These are phyloP conservation scores for Gallinago media DNA, from an alignment of 2,113 vertebrate genomes.

Conservation along the genomic window DNA sequence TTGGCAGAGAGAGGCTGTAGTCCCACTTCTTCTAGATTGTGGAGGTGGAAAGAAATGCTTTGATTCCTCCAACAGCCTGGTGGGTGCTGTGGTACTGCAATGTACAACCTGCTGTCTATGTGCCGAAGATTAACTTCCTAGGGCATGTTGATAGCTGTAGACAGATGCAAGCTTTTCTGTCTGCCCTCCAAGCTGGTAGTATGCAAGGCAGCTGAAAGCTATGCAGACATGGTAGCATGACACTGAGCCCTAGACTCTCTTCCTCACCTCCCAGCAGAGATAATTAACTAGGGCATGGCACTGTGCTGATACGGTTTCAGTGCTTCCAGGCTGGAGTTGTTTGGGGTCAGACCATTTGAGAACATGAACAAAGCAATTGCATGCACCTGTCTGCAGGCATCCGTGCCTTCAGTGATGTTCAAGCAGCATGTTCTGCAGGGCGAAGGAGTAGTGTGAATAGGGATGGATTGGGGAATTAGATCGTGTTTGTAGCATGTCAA, in stretches of 20 bases:
- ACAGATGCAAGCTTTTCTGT: conserved; percentile 28
- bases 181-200: neutral
- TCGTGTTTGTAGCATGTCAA: neutral
- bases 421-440: neutral
- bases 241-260: neutral
- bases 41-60: neutral
- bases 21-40: neutral
- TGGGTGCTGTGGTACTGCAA: neutral
- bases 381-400: neutral
- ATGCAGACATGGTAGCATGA: neutral
- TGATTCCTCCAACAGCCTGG: neutral
- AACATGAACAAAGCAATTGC: neutral
- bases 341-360: neutral
- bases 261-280: neutral
- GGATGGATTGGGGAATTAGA: neutral
- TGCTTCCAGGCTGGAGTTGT: neutral
- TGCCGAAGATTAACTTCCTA: neutral
- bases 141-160: neutral
- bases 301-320: neutral
- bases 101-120: neutral
- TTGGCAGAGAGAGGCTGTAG: neutral
- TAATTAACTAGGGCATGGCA: neutral
- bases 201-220: conserved; percentile 33
- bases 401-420: neutral
- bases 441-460: neutral